phyloP scores from a whole-genome alignment of 2,888 invertebrate species.

The Caenorhabditis plicata region DNA sequence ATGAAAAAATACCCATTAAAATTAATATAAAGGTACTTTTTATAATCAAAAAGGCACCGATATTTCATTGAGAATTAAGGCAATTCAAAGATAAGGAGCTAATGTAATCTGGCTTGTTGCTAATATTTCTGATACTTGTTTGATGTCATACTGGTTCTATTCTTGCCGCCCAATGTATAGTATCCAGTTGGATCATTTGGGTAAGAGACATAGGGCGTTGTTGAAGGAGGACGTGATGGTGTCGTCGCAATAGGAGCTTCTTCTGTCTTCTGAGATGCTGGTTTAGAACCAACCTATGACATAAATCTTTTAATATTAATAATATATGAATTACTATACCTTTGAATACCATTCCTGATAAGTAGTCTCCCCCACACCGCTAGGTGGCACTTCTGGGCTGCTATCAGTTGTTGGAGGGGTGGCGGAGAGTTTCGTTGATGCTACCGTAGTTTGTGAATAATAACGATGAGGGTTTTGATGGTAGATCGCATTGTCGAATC shows the following conservation, averaged over 20 bases:
- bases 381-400: conserved; percentile 35
- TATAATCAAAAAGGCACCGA: conserved; percentile 8
- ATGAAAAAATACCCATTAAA: conserved; percentile 2
- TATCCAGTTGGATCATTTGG: conserved; percentile 64
- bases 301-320: background rate
- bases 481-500: conserved; percentile 53
- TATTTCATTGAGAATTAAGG: too few species aligned
- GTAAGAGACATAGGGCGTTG: conserved; percentile 61
- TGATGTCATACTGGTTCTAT: conserved; percentile 14
- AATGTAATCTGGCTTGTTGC: conserved; percentile 1
- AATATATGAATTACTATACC: conserved; percentile 22
- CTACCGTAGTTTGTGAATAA: too few species aligned
- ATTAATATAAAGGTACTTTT: background rate
- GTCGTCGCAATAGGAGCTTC: conserved; percentile 42
- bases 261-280: conserved; percentile 58
- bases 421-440: conserved; percentile 44
- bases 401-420: conserved; percentile 37
- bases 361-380: conserved; percentile 63
- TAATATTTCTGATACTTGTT: conserved; percentile 19
- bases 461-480: too few species aligned
- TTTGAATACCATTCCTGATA: conserved; percentile 63
- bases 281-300: conserved; percentile 60
- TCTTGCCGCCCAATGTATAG: conserved; percentile 62
- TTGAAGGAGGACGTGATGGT: conserved; percentile 36
- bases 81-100: conserved; percentile 4